Evolutionary conservation across 1,140 invertebrate species (phyloP), one percentile per base, ranked within the genome.

Genomic region (Delia radicum): DNA sequence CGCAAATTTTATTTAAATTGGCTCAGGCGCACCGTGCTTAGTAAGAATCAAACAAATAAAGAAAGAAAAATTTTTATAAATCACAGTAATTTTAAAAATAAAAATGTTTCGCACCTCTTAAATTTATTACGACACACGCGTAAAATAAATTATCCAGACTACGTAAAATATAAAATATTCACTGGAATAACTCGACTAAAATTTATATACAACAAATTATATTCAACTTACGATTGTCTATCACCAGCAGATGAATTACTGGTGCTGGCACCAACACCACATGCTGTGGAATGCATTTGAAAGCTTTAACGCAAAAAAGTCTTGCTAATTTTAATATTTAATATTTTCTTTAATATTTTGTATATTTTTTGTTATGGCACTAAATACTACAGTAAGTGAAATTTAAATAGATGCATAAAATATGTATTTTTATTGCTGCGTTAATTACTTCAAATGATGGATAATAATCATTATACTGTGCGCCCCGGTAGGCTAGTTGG

Each of bases 211-310:
- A 10, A 33, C 10, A 5, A 33, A 33, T 48, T 7, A 18, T 21
- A 55, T 55, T 55, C 13, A n/a, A 74, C 73, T 74, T 74, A 74
- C 73, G 48, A 7, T 63, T 74, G 73, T 27, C 62, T 28, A 4
- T 48, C n/a, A 5, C 48, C 48, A n/a, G 48, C 27, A 29, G 48
- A n/a, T 31, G 55, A 10, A 28, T 61, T 62, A 28, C 78, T 75
- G 80, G 63, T 77, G 37, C 65, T 69, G 65, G 77, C 77, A 75
- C 73, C 81, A 73, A 83, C 80, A 73, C 82, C 82, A 82, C 82
- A 83, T 81, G 82, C 79, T 76, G 81, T 83, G 79, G 82, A 83
- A 83, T 83, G 82, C 82, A 83, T 83, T 80, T 73, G 55, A 74
- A 75, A 78, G 75, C 80, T 81, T 79, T 21, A 69, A 10, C 29